These are phyloP conservation scores for Biston stratarius DNA, from an alignment of 2,888 invertebrate species.

Conservation along the genomic window DNA sequence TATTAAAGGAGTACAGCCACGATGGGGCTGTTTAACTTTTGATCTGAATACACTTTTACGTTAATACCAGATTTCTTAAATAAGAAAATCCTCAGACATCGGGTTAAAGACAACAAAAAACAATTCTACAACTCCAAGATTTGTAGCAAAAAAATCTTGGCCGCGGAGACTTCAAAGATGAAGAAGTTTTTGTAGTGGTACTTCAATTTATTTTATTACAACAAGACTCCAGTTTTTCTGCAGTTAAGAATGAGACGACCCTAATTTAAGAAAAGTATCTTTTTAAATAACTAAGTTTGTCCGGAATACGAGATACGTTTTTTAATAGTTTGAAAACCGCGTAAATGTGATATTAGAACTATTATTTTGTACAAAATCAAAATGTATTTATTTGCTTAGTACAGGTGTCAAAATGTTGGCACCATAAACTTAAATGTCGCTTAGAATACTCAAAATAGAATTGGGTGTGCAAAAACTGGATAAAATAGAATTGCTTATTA, in stretches of 20 bases:
- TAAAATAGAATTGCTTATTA: too few species aligned
- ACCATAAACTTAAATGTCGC: too few species aligned
- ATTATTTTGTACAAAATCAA: neutral
- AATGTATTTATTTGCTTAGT: too few species aligned
- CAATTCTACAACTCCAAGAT: conserved; percentile 9
- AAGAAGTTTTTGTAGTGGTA: conserved; percentile 32
- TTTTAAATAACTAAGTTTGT: conserved; percentile 15
- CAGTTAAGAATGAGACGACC: conserved; percentile 15
- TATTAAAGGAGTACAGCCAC: too few species aligned
- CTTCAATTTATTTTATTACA: conserved; percentile 37
- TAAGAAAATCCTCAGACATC: conserved; percentile 2
- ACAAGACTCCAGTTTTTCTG: conserved; percentile 8
- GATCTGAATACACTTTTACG: neutral
- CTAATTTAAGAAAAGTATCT: conserved; percentile 14
- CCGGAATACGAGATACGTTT: conserved; percentile 1
- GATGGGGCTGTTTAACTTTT: too few species aligned
- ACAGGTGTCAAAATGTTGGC: too few species aligned
- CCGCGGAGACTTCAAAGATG: conserved; percentile 23
- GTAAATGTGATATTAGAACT: neutral
- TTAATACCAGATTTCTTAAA: neutral
- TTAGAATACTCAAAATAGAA: too few species aligned
- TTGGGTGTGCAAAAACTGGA: too few species aligned
- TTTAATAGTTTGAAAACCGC: neutral
- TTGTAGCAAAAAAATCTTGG: conserved; percentile 11
- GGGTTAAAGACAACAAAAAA: conserved; percentile 12